Percentiles rank a stretch among this genome's conserved stretches.
Conservation (phyloP, 35 echinoderm and acorn worm genomes). For the Apostichopus japonicus region DNA sequence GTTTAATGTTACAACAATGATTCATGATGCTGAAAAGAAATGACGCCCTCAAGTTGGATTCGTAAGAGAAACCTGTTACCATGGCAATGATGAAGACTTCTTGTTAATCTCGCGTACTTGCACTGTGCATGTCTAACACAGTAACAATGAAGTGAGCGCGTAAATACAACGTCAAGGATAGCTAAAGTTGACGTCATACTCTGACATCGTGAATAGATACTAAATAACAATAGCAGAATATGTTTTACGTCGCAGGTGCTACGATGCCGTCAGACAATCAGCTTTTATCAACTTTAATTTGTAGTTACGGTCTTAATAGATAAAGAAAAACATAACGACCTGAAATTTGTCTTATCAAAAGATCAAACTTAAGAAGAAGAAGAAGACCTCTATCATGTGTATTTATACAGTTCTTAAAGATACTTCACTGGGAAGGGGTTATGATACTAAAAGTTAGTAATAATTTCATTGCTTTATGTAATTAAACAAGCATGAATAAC, state of each 20-base stretch:
- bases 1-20: too few species aligned
- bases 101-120: not conserved
- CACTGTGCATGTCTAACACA: not conserved
- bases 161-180: not conserved
- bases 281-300: not conserved
- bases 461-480: too few species aligned
- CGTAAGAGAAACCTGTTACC: not conserved
- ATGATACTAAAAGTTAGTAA: too few species aligned
- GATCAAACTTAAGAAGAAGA: too few species aligned
- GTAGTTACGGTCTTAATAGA: not conserved
- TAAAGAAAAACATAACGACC: too few species aligned
- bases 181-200: not conserved
- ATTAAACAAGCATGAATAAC: too few species aligned
- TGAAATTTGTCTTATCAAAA: too few species aligned
- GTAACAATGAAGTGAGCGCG: not conserved
- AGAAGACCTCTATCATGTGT: too few species aligned
- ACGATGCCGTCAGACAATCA: not conserved
- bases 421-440: too few species aligned
- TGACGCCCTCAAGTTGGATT: not conserved
- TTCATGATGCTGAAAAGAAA: too few species aligned
- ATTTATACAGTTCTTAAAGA: too few species aligned
- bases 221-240: not conserved
- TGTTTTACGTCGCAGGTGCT: not conserved
- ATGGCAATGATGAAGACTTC: not conserved
- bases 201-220: not conserved